Conservation (phyloP, 2,797 vertebrate genomes). For the Lacerta agilis region DNA sequence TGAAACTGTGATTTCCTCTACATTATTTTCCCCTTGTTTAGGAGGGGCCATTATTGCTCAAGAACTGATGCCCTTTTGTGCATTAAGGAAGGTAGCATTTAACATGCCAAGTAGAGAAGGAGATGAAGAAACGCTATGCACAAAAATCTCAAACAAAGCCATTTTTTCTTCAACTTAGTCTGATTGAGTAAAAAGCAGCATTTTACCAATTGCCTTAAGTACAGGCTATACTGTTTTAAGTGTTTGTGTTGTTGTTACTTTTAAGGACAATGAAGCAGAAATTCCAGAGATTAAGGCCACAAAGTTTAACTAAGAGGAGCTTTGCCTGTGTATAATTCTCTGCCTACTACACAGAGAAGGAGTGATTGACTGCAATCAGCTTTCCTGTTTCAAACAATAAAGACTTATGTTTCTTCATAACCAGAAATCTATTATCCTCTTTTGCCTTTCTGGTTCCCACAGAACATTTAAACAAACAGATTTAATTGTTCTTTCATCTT, state of each 20-base stretch:
- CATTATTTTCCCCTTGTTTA: background rate
- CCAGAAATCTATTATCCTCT: slow-evolving; percentile 33
- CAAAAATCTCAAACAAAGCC: background rate
- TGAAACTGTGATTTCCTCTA: background rate
- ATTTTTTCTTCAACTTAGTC: background rate
- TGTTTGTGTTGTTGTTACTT: slow-evolving; percentile 9
- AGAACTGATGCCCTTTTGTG: background rate
- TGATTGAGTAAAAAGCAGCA: background rate
- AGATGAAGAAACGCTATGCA: background rate
- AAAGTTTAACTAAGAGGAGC: slow-evolving; percentile 2
- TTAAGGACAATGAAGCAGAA: slow-evolving; percentile 24
- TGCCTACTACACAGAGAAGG: background rate
- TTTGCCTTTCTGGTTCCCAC: slow-evolving; percentile 19
- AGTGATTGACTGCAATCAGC: slow-evolving; percentile 49
- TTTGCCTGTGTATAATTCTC: slow-evolving; percentile 26
- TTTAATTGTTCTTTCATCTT: slow-evolving; percentile 50
- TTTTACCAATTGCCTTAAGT: slow-evolving; percentile 30
- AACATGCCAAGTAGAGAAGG: background rate
- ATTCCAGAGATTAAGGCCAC: slow-evolving; percentile 5
- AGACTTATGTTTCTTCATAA: slow-evolving; percentile 33
- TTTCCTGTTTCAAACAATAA: slow-evolving; percentile 29
- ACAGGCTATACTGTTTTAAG: slow-evolving; percentile 4
- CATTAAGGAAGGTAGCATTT: background rate
- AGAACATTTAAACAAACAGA: slow-evolving; percentile 52
- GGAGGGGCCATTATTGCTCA: background rate